Evolutionary conservation across 2,797 vertebrate species (phyloP).

Genomic region (Liparis tanakae): DNA sequence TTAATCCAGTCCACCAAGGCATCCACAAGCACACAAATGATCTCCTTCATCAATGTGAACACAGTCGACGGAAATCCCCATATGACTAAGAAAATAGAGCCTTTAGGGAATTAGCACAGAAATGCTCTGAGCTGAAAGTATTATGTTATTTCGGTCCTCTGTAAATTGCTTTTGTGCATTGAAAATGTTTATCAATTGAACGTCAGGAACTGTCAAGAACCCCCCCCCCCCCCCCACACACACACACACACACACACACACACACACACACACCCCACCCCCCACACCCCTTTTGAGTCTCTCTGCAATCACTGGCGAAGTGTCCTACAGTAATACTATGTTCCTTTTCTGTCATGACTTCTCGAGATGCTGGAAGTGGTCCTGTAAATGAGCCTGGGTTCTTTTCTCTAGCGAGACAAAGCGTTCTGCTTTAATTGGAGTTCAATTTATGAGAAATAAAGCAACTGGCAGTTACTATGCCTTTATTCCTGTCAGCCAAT

Average conservation of each 20-base stretch:
- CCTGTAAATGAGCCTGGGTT: constrained; percentile 73
- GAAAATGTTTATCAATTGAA: too few species aligned
- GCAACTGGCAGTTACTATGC: constrained; percentile 59
- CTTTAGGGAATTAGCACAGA: constrained; percentile 60
- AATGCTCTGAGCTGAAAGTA: constrained; percentile 61
- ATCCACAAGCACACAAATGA: constrained; percentile 40
- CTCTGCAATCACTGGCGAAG: constrained; percentile 59
- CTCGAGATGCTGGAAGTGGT: constrained; percentile 59
- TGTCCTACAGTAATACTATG: constrained; percentile 60
- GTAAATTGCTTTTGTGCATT: constrained; percentile 70
- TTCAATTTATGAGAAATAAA: constrained; percentile 66
- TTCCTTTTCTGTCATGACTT: constrained; percentile 76
- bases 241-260: too few species aligned
- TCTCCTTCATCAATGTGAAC: constrained; percentile 52
- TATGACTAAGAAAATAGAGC: constrained; percentile 57
- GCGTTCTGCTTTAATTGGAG: constrained; percentile 75
- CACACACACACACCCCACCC: too few species aligned
- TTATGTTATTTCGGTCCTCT: constrained; percentile 61
- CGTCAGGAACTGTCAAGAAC: constrained; percentile 72
- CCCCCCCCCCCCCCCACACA: constrained; percentile 28
- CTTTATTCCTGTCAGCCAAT: constrained; percentile 60
- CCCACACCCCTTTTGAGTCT: too few species aligned
- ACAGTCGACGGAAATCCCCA: constrained; percentile 62
- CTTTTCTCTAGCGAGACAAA: constrained; percentile 68
- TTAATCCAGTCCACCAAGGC: constrained; percentile 43